Percentiles rank a stretch among this genome's conserved stretches.
Conservation (phyloP, 2,888 invertebrate species). For the Trissoscelio sp. region DNA sequence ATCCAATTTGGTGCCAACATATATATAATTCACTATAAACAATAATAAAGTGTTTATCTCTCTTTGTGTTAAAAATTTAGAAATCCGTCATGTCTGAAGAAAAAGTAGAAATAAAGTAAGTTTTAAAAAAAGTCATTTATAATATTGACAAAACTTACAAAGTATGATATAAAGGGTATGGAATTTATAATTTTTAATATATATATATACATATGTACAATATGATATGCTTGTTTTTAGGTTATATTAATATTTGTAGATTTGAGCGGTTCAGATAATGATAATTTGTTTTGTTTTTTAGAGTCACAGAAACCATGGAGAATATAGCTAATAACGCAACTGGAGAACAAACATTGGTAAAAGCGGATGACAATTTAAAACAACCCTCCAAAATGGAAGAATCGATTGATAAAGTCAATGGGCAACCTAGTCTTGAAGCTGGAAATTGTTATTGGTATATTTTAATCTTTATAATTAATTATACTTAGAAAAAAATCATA, state of each 20-base stretch:
- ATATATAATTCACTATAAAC: too few relatives aligned
- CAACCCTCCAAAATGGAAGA: conserved; percentile 73
- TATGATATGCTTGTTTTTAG: conserved; percentile 15
- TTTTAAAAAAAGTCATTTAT: too few relatives aligned
- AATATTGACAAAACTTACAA: too few relatives aligned
- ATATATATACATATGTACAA: too few relatives aligned
- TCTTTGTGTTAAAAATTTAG: conserved; percentile 3
- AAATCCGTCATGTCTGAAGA: conserved; percentile 75
- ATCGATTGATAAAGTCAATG: conserved; percentile 73
- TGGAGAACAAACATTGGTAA: conserved; percentile 75
- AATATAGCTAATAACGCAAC: conserved; percentile 65
- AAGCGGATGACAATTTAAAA: conserved; percentile 76
- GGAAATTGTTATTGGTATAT: conserved; percentile 80
- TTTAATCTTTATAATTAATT: background rate
- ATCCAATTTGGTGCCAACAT: background rate
- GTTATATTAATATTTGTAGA: conserved; percentile 22
- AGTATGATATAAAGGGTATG: too few relatives aligned
- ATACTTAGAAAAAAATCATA: background rate
- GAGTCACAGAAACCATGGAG: conserved; percentile 67
- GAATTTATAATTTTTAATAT: background rate
- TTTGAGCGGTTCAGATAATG: background rate
- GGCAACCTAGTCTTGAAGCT: conserved; percentile 72
- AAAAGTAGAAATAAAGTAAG: conserved; percentile 75
- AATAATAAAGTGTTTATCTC: conserved; percentile 5
- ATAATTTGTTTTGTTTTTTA: conserved; percentile 68